A percentile compares a stretch with the other conserved stretches of the same genome.
Evolutionary conservation across 2,888 invertebrate genomes (phyloP).

Genomic region (Microdon myrmicae): DNA sequence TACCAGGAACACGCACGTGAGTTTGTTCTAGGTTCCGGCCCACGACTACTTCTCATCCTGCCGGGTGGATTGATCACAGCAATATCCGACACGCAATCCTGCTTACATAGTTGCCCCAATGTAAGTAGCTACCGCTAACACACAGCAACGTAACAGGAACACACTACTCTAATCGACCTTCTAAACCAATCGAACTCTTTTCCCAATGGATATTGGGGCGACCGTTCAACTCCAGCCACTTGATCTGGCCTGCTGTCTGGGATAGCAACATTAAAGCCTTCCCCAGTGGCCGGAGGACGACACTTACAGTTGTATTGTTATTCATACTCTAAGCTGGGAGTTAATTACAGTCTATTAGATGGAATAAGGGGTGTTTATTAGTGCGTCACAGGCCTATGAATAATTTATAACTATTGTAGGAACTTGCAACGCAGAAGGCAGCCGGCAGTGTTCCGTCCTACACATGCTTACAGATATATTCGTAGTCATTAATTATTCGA

Average conservation of each 20-base stretch:
- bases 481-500: conserved; percentile 36
- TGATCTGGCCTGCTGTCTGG: not conserved
- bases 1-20: conserved; percentile 38
- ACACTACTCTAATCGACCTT: conserved; percentile 11
- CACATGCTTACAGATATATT: conserved; percentile 2
- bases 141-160: conserved; percentile 7
- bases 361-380: conserved; percentile 56
- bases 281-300: conserved; percentile 23
- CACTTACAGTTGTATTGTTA: conserved; percentile 49
- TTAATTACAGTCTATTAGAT: conserved; percentile 55
- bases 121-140: conserved; percentile 2
- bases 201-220: conserved; percentile 23
- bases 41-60: conserved; percentile 23
- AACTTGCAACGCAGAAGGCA: conserved; percentile 51
- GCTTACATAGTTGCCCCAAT: conserved; percentile 27
- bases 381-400: conserved; percentile 54
- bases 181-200: conserved; percentile 46
- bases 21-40: conserved; percentile 16
- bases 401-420: conserved; percentile 49
- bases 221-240: not conserved
- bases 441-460: conserved; percentile 37
- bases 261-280: conserved; percentile 7
- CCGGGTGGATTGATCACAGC: conserved; percentile 39
- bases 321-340: conserved; percentile 53
- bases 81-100: conserved; percentile 50